Base-by-base conservation (phyloP, 1,140 invertebrate species). In the Zophobas morio region DNA sequence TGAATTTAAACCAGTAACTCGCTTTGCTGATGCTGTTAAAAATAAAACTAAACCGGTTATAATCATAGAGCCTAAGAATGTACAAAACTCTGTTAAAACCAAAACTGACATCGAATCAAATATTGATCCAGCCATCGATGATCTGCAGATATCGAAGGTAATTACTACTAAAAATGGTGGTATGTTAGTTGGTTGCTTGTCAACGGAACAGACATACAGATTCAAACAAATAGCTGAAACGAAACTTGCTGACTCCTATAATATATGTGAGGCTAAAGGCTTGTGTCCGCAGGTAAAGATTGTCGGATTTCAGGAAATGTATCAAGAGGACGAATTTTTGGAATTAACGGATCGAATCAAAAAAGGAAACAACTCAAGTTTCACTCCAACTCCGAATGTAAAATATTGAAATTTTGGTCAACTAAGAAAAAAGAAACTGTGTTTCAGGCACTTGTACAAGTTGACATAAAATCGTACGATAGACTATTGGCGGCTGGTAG, bases 381-480 rank as follows among this genome's bases (percentile, higher is more conserved):
- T 51, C 2, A 6, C 49, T 20, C 20, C 20, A 20, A 20, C 20
- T 20, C 20, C 20, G 20, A 20, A 20, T 20, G 20, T 20, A 20
- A 20, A 20, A 20, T 20, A 20, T 20, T 20, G 20, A 20, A 20
- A 20, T 20, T 20, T 20, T 20, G 20, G 20, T 20, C 20, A 20
- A 20, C 20, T 20, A 20, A 20, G 20, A 20, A 20, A 20, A 20
- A 20, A 20, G 20, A 20, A 20, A 6, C n/a, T 51, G n/a, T 51
- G 6, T 51, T 6, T 51, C 49, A 51, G n/a, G 49, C 49, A 2
- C 4, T 51, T 20, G 4, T 51, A 20, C 49, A 51, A 51, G 49
- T 51, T 51, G 49, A 51, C n/a, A 51, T 2, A 51, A 20, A 51
- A 51, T 51, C 49, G 20, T 51, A 51, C 20, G 49, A 51, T 4